Evolutionary conservation across 2,113 vertebrate genomes (phyloP).

Genomic region (Heterotilapia buettikoferi): DNA sequence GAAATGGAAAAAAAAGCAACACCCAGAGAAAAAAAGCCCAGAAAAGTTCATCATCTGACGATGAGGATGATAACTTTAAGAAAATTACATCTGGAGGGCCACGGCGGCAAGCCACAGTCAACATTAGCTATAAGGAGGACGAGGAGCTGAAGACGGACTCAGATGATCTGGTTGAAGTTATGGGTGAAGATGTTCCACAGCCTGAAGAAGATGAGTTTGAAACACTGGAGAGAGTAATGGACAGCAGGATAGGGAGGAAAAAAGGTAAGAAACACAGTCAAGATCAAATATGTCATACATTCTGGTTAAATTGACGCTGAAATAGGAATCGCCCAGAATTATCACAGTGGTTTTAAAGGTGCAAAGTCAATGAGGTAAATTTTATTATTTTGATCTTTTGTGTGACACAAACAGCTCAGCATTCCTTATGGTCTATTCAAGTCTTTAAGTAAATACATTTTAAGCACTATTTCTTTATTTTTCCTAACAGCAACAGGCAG

Average conservation of each 20-base stretch:
- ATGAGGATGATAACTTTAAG: constrained; percentile 77
- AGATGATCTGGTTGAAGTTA: constrained; percentile 91
- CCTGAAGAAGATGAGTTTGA: constrained; percentile 98
- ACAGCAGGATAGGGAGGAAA: constrained; percentile 85
- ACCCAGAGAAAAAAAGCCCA: constrained; percentile 80
- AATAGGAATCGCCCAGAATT: background rate
- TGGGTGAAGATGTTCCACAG: constrained; percentile 92
- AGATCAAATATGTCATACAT: background rate
- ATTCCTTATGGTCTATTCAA: background rate
- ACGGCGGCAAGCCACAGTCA: constrained; percentile 93
- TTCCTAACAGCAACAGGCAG: constrained; percentile 82
- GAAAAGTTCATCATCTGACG: constrained; percentile 81
- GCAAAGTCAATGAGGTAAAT: background rate
- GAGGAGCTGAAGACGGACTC: constrained; percentile 97
- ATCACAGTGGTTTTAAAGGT: background rate
- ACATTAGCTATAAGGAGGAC: constrained; percentile 96
- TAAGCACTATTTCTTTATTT: background rate
- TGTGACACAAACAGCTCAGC: background rate
- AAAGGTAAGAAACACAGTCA: constrained; percentile 72
- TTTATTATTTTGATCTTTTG: background rate
- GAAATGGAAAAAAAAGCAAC: constrained; percentile 85
- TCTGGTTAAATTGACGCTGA: background rate
- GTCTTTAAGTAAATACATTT: background rate
- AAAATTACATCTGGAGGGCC: constrained; percentile 84
- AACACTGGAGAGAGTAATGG: constrained; percentile 96